These are phyloP conservation scores for Bombus sibiricus DNA, from an alignment of 1,140 invertebrate species.

Conservation along the genomic window DNA sequence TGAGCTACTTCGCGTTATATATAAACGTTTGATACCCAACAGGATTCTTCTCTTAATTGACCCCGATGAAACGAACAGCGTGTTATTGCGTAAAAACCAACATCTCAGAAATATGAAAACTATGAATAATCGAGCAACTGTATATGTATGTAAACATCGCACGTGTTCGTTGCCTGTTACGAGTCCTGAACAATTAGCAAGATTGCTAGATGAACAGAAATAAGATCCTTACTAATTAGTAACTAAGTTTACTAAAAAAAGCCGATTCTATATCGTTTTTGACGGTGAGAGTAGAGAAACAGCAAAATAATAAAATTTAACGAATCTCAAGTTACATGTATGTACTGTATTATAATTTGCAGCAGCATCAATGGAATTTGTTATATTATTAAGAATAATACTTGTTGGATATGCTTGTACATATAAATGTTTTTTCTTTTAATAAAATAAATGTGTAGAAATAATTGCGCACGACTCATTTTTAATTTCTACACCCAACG, in stretches of 20 bases:
- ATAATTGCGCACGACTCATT: not conserved
- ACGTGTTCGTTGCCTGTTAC: constrained; percentile 91
- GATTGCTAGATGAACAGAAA: constrained; percentile 83
- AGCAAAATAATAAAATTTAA: not conserved
- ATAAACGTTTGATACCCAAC: constrained; percentile 87
- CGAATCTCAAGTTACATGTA: not conserved
- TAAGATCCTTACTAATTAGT: too few relatives aligned
- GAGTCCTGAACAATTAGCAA: constrained; percentile 86
- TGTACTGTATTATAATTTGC: not conserved
- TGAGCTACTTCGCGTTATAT: constrained; percentile 87
- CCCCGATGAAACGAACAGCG: constrained; percentile 73
- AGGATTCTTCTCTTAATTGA: constrained; percentile 88
- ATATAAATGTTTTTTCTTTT: not conserved
- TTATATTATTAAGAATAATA: not conserved
- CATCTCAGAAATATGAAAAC: constrained; percentile 78
- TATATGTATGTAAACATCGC: constrained; percentile 92
- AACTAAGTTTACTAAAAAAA: not conserved
- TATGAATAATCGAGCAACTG: constrained; percentile 85
- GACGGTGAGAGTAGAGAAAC: not conserved
- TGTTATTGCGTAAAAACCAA: constrained; percentile 73
- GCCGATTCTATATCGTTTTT: not conserved
- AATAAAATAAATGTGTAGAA: constrained; percentile 12
- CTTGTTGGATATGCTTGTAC: constrained; percentile 4
- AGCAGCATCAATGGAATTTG: not conserved
- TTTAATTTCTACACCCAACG: not conserved